These are phyloP conservation scores for Phocoena sinus DNA, from an alignment of 2,113 vertebrate species.

Conservation along the genomic window DNA sequence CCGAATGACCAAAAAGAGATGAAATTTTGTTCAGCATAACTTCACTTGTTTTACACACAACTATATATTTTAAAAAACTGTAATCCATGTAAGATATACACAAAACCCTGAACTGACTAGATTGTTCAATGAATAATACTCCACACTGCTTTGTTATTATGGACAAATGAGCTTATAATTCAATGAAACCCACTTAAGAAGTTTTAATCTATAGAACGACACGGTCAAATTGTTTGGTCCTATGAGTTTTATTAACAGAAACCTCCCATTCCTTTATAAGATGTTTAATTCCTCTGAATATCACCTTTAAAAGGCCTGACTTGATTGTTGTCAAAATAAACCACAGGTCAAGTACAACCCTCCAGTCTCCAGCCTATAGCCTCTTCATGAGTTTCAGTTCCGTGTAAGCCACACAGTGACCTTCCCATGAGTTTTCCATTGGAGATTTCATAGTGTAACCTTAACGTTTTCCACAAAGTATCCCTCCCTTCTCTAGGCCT, in stretches of 20 bases:
- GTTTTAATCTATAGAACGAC: not conserved
- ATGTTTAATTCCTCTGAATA: not conserved
- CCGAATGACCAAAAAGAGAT: not conserved
- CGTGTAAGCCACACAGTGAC: not conserved
- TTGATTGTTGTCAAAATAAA: not conserved
- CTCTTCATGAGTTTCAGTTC: not conserved
- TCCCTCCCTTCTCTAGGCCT: not conserved
- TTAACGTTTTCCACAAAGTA: not conserved
- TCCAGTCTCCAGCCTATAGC: not conserved
- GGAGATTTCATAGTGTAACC: not conserved
- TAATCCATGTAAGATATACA: constrained; percentile 1
- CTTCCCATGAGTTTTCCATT: not conserved
- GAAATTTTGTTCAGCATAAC: constrained; percentile 17
- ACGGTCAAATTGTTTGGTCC: not conserved
- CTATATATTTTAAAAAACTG: not conserved
- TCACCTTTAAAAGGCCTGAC: not conserved
- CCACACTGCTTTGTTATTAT: not conserved
- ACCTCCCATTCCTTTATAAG: not conserved
- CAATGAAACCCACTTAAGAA: constrained; percentile 20
- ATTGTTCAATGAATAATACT: not conserved
- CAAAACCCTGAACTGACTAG: constrained; percentile 19
- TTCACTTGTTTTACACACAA: constrained; percentile 34
- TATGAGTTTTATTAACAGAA: not conserved
- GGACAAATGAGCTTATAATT: constrained; percentile 11
- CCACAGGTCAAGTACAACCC: not conserved